Base-by-base conservation (phyloP, 2,888 invertebrate species). In the Stenolophus ochropezus region DNA sequence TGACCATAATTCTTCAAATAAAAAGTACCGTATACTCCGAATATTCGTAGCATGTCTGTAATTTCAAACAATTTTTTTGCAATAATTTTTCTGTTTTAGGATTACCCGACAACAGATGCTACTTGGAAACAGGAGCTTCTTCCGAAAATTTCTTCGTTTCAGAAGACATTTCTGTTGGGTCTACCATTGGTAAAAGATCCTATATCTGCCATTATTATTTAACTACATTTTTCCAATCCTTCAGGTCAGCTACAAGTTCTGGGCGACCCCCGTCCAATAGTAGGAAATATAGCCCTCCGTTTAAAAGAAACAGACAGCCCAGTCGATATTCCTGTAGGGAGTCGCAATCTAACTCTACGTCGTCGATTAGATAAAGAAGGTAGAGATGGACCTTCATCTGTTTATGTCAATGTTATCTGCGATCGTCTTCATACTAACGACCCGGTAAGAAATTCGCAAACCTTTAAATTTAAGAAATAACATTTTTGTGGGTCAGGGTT, bases 111-210 rank as follows among this genome's bases (percentile, higher is more conserved):
- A 95, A 95, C 86, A 92, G 97, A 86, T 97, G 97, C 88, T 97
- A 96, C 89, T 90, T 97, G 87, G 95, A 96, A 90, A 96, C 94
- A 86, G 97, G 97, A 47, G 96, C 96, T 61, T 96, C 97, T 0
- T 96, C 96, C 73, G 97, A 96, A 88, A 97, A 95, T 88, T 96
- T 97, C 89, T 95, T 96, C 88, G 96, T 97, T 85, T 94, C 94
- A 88, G 97, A 97, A 90, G 96, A 96, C 87, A 91, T 94, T 69
- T 92, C 94, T 16, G 93, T 97, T 61, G 96, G 96, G 83, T 93
- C 94, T 84, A 92, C 93, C 71, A 93, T 97, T 82, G 97, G 97
- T 89, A 84, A 86, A 20, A 61, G 0, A 4, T 2, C 23, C 8
- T 1, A 51, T n/a, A n/a, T n/a, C n/a, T n/a, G n/a, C 4, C 16